Percentiles rank a stretch among this genome's conserved stretches.
phyloP scores from a whole-genome alignment of 1,140 invertebrate species.

The Magallana angulata region DNA sequence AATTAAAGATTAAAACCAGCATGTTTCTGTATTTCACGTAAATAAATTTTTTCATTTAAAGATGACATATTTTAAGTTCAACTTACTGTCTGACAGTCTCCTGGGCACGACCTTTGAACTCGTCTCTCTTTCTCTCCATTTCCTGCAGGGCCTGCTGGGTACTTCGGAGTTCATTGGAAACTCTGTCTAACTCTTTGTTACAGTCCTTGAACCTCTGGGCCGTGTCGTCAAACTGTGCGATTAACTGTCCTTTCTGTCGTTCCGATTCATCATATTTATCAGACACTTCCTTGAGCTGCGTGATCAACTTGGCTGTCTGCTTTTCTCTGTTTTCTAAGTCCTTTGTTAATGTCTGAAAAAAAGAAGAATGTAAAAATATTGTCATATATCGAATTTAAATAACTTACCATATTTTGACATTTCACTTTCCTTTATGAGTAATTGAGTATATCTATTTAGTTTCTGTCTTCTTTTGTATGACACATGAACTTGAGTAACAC shows the following conservation, averaged over 20 bases:
- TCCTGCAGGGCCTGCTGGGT: constrained; percentile 71
- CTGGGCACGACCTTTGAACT: constrained; percentile 76
- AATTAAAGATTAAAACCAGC: no score
- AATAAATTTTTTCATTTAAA: no score
- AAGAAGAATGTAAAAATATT: neutral
- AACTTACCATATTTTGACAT: no score
- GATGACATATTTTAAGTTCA: neutral
- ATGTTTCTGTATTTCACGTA: no score
- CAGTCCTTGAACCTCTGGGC: constrained; percentile 65
- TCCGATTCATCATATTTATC: constrained; percentile 74
- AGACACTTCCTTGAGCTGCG: constrained; percentile 72
- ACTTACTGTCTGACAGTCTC: constrained; percentile 78
- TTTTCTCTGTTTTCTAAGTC: constrained; percentile 77
- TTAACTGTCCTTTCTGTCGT: constrained; percentile 65
- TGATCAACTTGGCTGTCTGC: constrained; percentile 75
- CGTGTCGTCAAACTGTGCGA: constrained; percentile 72
- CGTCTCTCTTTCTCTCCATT: constrained; percentile 75
- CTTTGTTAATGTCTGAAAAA: constrained; percentile 73
- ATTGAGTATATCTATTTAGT: no score
- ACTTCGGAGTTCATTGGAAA: constrained; percentile 67
- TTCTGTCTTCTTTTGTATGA: no score
- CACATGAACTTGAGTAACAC: no score
- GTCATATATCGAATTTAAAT: no score
- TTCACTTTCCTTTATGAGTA: no score
- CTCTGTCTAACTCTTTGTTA: constrained; percentile 69